Conservation (phyloP, 2,888 invertebrate species). For the Orthonychiurus folsomi region DNA sequence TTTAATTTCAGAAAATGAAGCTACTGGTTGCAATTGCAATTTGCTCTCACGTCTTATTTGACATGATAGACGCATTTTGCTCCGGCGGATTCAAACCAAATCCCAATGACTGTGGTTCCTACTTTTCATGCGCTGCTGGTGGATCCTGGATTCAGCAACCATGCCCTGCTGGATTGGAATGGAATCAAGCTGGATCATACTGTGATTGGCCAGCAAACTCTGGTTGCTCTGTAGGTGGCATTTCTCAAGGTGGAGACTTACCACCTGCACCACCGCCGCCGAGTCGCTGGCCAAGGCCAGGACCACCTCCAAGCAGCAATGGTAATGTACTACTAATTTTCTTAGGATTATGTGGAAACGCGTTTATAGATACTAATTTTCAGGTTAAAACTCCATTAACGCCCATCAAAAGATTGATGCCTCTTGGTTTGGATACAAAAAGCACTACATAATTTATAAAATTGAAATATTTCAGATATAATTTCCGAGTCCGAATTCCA, state of each 20-base stretch:
- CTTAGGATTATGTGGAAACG: too few species aligned
- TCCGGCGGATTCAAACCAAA: slow-evolving; percentile 3
- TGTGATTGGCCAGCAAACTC: slow-evolving; percentile 12
- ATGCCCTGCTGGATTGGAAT: slow-evolving; percentile 7
- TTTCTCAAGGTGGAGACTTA: too few species aligned
- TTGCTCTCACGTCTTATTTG: too few species aligned
- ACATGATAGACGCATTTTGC: too few species aligned
- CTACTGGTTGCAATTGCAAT: too few species aligned
- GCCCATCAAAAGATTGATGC: too few species aligned
- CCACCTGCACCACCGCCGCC: neutral
- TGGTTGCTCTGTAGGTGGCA: slow-evolving; percentile 1
- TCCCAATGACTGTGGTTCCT: slow-evolving; percentile 5
- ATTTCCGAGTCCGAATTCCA: slow-evolving; percentile 13
- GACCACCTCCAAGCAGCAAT: neutral
- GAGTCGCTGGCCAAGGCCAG: neutral
- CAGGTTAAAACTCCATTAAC: too few species aligned
- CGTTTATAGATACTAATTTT: too few species aligned
- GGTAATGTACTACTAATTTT: slow-evolving; percentile 1
- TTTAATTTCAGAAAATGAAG: too few species aligned
- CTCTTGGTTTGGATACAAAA: too few species aligned
- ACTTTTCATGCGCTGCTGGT: neutral
- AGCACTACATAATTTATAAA: too few species aligned
- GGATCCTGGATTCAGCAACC: neutral
- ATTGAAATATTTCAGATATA: too few species aligned
- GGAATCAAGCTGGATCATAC: slow-evolving; percentile 1